Evolutionary conservation across 2,888 invertebrate genomes (phyloP).

Genomic region (Lithophane semibrunnea): DNA sequence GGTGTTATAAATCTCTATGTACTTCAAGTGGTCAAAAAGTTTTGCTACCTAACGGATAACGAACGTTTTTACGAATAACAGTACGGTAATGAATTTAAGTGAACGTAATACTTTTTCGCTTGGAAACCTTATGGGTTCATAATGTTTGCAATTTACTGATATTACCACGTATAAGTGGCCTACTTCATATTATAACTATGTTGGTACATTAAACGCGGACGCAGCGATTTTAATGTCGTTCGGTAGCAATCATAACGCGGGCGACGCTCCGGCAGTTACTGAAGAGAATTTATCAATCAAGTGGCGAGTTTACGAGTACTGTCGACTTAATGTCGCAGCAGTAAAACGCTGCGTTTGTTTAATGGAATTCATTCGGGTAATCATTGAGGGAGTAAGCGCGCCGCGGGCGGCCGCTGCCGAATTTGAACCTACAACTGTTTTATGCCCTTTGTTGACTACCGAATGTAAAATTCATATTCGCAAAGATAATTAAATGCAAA

Average conservation of each 20-base stretch:
- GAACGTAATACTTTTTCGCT: conserved; percentile 55
- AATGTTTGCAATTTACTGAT: conserved; percentile 69
- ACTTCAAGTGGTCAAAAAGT: conserved; percentile 37
- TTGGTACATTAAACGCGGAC: conserved; percentile 66
- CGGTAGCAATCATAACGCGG: conserved; percentile 76
- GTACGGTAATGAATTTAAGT: conserved; percentile 52
- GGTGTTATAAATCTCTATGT: conserved; percentile 42
- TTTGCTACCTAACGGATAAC: conserved; percentile 53
- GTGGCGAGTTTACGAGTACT: conserved; percentile 80
- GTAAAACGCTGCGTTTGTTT: conserved; percentile 76
- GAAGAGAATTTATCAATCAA: conserved; percentile 81
- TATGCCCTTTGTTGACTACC: conserved; percentile 73
- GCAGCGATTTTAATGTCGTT: conserved; percentile 70
- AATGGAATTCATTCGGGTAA: conserved; percentile 75
- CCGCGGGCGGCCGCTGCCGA: conserved; percentile 84
- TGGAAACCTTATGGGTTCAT: conserved; percentile 57
- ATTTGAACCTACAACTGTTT: conserved; percentile 78
- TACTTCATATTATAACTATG: conserved; percentile 67
- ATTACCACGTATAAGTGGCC: conserved; percentile 69
- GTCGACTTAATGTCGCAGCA: conserved; percentile 75
- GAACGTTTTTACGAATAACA: conserved; percentile 23
- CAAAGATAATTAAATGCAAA: conserved; percentile 57
- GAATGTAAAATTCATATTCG: conserved; percentile 61
- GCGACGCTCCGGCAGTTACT: conserved; percentile 73
- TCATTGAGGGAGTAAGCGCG: conserved; percentile 78